Base-by-base conservation (phyloP, 1,140 invertebrate genomes). In the Orchesella cincta region DNA sequence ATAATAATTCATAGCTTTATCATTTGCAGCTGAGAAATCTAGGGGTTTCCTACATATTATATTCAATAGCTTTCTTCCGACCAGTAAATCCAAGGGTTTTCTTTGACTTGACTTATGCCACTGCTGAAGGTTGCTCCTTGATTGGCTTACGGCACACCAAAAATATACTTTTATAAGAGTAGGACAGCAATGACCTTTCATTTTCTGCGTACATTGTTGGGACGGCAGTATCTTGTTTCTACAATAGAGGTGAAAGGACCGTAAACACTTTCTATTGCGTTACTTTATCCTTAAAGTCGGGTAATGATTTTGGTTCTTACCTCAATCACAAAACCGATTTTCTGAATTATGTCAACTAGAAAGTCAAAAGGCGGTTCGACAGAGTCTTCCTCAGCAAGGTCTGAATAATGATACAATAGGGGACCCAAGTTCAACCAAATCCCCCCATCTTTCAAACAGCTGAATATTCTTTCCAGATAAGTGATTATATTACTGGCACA, bases 401-500 rank as follows among this genome's bases (percentile, higher is more conserved):
- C 96, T 80, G 94, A 93, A 86, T 90, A 99, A 85, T 99, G 97
- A 85, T 98, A 98, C 0, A 99, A 86, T 54, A 99, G 85, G 28
- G 98, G 97, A 29, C 97, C 97, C 81, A 96, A 86, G 87, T 96
- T 96, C 75, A 96, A 90, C 94, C 94, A 96, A 78, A 92, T 85
- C 0, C 93, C 94, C 1, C 93, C 90, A 18, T 94, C 94, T 85
- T 94, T 93, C 1, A 99, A 85, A 83, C 98, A 97, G 75, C 91
- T 90, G 85, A 92, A 95, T 83, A 99, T 98, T 28, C 92, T 93
- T 87, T 98, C 95, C 67, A 99, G 92, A 83, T 98, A 98, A 78
- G 93, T 91, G 33, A 98, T 92, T 3, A 99, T 92, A 85, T 99
- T 99, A 74, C 94, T 93, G 20, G 97, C 97, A 84, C 98, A 99